Evolutionary conservation across 2,888 invertebrate genomes (phyloP).

Genomic region (Sphaeridia pumilis): DNA sequence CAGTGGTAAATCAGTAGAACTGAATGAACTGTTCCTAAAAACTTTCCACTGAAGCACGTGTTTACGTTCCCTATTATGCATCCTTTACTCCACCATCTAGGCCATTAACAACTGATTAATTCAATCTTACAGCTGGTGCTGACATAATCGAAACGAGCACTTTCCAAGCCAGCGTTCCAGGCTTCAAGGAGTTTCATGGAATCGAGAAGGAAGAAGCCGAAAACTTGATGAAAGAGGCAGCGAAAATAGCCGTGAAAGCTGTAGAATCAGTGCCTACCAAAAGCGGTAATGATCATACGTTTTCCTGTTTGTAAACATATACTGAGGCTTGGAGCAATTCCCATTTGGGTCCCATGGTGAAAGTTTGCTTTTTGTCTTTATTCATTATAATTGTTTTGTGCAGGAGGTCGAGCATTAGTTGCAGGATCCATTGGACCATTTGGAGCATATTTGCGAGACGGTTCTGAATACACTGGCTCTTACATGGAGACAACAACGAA

Average conservation of each 20-base stretch:
- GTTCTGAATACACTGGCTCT: constrained; percentile 83
- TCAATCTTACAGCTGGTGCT: constrained; percentile 62
- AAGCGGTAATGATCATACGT: no score
- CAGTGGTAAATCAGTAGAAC: no score
- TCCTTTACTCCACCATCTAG: no score
- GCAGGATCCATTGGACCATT: constrained; percentile 88
- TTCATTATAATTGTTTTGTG: background rate
- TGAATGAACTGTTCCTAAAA: no score
- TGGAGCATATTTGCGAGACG: constrained; percentile 78
- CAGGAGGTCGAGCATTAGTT: constrained; percentile 47
- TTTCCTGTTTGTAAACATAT: no score
- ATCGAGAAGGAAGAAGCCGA: constrained; percentile 55
- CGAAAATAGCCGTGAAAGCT: constrained; percentile 60
- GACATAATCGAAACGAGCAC: constrained; percentile 78
- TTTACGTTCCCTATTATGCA: no score
- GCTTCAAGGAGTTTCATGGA: constrained; percentile 62
- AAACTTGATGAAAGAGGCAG: constrained; percentile 61
- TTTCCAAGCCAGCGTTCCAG: constrained; percentile 72
- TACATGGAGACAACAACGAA: constrained; percentile 56
- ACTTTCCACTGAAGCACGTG: no score
- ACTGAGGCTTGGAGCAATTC: background rate
- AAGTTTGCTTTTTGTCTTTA: background rate
- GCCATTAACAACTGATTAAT: no score
- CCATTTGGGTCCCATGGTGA: background rate
- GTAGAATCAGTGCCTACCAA: constrained; percentile 37